Evolutionary conservation across 2,797 vertebrate genomes (phyloP), one percentile per base, ranked within the genome.

Genomic region (Furcifer pardalis): DNA sequence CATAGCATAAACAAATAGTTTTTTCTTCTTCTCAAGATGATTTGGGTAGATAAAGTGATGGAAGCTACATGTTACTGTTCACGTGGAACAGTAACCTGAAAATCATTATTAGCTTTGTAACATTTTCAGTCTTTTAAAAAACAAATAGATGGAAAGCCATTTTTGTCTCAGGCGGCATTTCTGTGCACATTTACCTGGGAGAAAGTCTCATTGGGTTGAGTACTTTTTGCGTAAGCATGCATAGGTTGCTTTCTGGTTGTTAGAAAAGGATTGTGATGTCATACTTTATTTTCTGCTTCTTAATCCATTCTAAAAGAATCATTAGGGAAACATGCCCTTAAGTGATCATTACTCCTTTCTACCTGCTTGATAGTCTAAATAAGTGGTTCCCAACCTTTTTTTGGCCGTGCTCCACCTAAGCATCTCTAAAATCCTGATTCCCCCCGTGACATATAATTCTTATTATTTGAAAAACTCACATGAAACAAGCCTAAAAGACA

Each of bases 321-420:
- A 23, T 77, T 76, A 59, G 74, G 27, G 73, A 66, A 46, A 85
- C 86, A 44, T 89, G 0, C 79, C 72, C 52, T 87, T 32, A n/a
- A 72, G 68, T 37, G 75, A 86, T 56, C 3, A 85, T 37, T 7
- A 62, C 7, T 27, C 9, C 30, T 84, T 90, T 89, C 23, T 66
- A 1, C 69, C 25, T 74, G n/a, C 60, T 80, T 84, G 65, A 90
- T n/a, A n/a, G n/a, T n/a, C n/a, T n/a, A n/a, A n/a, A n/a, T n/a
- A n/a, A n/a, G n/a, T n/a, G n/a, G n/a, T n/a, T n/a, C n/a, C n/a
- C n/a, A n/a, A n/a, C n/a, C n/a, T n/a, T n/a, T n/a, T n/a, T n/a
- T n/a, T n/a, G n/a, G n/a, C n/a, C n/a, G n/a, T n/a, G n/a, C n/a
- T n/a, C n/a, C n/a, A n/a, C n/a, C n/a, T n/a, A n/a, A n/a, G n/a